A percentile compares a stretch with the other conserved stretches of the same genome.
These are phyloP conservation scores for Herpetotheres cachinnans DNA, from an alignment of 2,113 vertebrate genomes.

Conservation along the genomic window DNA sequence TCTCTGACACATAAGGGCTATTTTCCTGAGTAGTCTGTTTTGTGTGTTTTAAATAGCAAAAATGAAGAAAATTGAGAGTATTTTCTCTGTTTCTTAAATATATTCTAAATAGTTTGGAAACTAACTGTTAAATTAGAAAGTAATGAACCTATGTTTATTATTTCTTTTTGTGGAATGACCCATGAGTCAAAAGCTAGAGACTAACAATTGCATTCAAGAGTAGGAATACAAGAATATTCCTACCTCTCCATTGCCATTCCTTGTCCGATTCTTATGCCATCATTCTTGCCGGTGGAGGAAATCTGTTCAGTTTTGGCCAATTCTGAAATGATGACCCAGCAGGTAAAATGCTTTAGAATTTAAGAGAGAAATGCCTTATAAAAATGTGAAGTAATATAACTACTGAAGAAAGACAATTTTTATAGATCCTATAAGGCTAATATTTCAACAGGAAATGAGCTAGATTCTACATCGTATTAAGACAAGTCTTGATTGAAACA, in stretches of 20 bases:
- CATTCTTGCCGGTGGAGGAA: background rate
- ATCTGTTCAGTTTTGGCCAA: background rate
- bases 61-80: background rate
- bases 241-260: background rate
- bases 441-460: background rate
- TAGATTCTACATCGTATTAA: background rate
- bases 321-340: background rate
- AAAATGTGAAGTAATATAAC: background rate
- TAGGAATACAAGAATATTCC: background rate
- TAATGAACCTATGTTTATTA: background rate
- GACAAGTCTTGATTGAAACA: background rate
- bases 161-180: background rate
- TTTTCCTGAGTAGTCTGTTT: background rate
- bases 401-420: background rate
- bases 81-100: background rate
- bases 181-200: background rate
- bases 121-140: background rate
- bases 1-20: background rate
- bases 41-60: background rate
- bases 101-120: background rate
- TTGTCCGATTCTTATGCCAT: background rate
- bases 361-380: background rate
- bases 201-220: background rate
- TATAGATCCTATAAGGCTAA: background rate
- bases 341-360: background rate